Base-by-base conservation (phyloP, 2,888 invertebrate species). In the Autographa gamma region DNA sequence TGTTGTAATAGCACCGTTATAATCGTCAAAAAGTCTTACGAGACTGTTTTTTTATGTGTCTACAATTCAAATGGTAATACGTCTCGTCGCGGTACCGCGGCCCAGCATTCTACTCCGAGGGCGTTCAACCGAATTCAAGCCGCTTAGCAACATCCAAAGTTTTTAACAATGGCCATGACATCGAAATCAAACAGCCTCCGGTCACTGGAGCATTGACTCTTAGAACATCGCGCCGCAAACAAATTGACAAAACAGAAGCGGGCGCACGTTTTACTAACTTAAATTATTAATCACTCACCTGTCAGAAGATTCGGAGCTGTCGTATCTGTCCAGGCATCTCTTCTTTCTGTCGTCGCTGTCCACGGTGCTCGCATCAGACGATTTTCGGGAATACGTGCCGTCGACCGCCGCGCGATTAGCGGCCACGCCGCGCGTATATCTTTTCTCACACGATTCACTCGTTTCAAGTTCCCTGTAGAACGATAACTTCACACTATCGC, bases 291-390 rank as follows among this genome's bases (percentile, higher is more conserved):
- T 64, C 79, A 91, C 96, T 96, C 93, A 98, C 98, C 98, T 98
- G 98, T 98, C 98, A 95, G 98, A 98, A 90, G 98, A 98, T 96
- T 98, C 98, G 89, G 98, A 98, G 94, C 98, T 98, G 96, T 98
- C 98, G 96, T 98, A 98, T 96, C 98, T 97, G 97, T 98, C 98
- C 93, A 98, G 96, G 96, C 98, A 98, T 95, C 98, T 96, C 96
- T 98, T 98, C 96, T 97, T 98, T 93, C 97, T 96, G 91, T 97
- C 97, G 86, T 97, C 97, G 73, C 95, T 93, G 74, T 91, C 89
- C 83, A 85, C 89, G 76, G 81, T 81, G 85, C 84, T 93, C 89
- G 86, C 86, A 83, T 89, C 90, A 85, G 89, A 87, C 84, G 92
- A 89, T 88, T 91, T 93, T 93, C 85, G 93, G 90, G 92, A 92